Evolutionary conservation across 2,888 invertebrate genomes (phyloP).

Genomic region (Elysia crispata): DNA sequence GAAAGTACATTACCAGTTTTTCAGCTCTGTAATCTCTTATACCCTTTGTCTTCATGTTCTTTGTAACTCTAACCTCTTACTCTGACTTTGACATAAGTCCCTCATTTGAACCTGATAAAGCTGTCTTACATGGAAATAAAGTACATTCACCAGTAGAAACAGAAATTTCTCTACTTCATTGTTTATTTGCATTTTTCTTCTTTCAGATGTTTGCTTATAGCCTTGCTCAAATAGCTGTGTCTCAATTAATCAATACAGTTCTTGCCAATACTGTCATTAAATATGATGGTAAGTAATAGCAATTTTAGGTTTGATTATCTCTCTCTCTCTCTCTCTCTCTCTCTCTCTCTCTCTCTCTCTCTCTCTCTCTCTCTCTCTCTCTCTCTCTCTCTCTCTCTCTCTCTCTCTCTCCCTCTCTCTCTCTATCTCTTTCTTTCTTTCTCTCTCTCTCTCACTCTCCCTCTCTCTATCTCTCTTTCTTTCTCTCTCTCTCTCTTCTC

Average conservation of each 20-base stretch:
- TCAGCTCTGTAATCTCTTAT: too few species aligned
- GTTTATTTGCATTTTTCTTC: neutral
- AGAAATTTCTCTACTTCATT: too few species aligned
- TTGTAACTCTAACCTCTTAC: too few species aligned
- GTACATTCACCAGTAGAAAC: too few species aligned
- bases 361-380: neutral
- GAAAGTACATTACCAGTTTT: too few species aligned
- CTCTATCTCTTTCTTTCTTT: neutral
- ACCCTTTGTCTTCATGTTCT: too few species aligned
- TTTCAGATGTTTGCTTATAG: constrained; percentile 40
- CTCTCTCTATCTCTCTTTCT: neutral
- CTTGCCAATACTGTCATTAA: constrained; percentile 32
- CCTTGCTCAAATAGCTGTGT: constrained; percentile 28
- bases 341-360: neutral
- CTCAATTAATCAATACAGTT: constrained; percentile 22
- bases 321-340: too few species aligned
- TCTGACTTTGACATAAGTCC: too few species aligned
- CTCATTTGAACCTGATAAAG: too few species aligned
- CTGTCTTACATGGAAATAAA: too few species aligned
- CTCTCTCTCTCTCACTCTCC: neutral
- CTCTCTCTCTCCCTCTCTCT: neutral
- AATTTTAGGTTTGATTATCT: too few species aligned
- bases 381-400: neutral
- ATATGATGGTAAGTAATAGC: constrained; percentile 29
- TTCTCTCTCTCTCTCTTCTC: neutral